These are phyloP conservation scores for Atethmia centrago DNA, from an alignment of 2,888 invertebrate species.

Conservation along the genomic window DNA sequence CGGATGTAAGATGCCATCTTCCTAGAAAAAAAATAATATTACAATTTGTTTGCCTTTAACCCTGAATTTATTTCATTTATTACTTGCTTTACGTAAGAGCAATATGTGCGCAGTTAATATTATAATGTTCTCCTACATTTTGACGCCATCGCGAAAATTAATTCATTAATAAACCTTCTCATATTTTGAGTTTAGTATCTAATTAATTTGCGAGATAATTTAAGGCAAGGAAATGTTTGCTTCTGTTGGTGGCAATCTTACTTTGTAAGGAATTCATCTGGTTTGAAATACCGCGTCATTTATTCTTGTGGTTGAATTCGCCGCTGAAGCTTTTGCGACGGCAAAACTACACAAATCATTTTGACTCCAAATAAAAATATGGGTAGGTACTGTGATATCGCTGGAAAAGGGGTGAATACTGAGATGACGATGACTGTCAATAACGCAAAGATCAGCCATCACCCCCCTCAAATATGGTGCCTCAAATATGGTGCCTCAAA, in stretches of 20 bases:
- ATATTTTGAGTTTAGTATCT: slow-evolving; percentile 56
- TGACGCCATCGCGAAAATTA: slow-evolving; percentile 48
- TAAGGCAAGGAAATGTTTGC: slow-evolving; percentile 20
- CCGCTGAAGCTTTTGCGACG: background rate
- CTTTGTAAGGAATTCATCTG: slow-evolving; percentile 36
- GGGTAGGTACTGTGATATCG: background rate
- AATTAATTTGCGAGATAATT: slow-evolving; percentile 55
- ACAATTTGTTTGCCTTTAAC: background rate
- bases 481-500: too few species aligned
- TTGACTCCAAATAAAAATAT: background rate
- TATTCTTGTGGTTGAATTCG: slow-evolving; percentile 25
- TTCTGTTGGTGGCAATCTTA: slow-evolving; percentile 2
- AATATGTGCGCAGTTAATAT: slow-evolving; percentile 44
- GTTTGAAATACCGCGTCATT: slow-evolving; percentile 24
- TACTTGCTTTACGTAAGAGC: slow-evolving; percentile 9
- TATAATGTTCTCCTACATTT: slow-evolving; percentile 19
- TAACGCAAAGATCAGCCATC: too few species aligned
- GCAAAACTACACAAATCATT: background rate
- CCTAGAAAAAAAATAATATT: background rate
- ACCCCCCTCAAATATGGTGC: too few species aligned
- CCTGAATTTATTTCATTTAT: slow-evolving; percentile 1
- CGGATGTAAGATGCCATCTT: background rate
- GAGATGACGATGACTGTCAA: too few species aligned
- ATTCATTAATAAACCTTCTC: slow-evolving; percentile 59
- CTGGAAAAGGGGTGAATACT: background rate